Percentiles rank a stretch among this genome's conserved stretches.
Conservation (phyloP, 2,888 invertebrate species). For the Tyria jacobaeae region DNA sequence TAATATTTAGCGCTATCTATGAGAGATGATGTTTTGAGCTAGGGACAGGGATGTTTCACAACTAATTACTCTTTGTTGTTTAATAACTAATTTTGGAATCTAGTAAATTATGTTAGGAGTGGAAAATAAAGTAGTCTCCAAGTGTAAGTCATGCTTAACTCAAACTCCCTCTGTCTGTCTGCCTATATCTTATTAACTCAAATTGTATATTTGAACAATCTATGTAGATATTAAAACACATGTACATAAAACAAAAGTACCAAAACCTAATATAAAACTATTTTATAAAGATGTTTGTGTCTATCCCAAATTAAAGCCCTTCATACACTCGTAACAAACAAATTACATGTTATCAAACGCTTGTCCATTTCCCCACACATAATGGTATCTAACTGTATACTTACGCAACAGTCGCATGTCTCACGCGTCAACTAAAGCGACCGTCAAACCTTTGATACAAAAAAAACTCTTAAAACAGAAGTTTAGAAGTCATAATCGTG, state of each 20-base stretch:
- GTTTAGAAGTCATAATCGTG: constrained; percentile 38
- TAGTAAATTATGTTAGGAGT: no score
- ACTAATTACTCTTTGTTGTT: no score
- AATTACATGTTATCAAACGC: constrained; percentile 48
- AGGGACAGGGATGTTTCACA: no score
- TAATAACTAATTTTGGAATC: no score
- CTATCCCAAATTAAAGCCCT: constrained; percentile 35
- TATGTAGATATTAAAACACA: no score
- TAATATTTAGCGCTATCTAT: no score
- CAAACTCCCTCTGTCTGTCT: no score
- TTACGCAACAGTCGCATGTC: constrained; percentile 48
- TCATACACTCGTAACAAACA: constrained; percentile 38
- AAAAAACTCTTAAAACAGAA: constrained; percentile 24
- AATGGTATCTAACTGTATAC: constrained; percentile 35
- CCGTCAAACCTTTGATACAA: constrained; percentile 31
- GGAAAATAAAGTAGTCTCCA: no score
- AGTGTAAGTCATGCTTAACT: no score
- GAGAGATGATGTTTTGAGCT: no score
- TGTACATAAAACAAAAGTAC: not conserved
- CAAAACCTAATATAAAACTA: constrained; percentile 14
- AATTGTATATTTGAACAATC: no score
- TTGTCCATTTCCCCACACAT: constrained; percentile 27
- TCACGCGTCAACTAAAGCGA: constrained; percentile 25
- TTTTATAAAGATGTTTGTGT: constrained; percentile 40
- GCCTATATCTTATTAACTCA: no score